phyloP scores from a whole-genome alignment of 1,140 invertebrate genomes.

The Heliconius congener region DNA sequence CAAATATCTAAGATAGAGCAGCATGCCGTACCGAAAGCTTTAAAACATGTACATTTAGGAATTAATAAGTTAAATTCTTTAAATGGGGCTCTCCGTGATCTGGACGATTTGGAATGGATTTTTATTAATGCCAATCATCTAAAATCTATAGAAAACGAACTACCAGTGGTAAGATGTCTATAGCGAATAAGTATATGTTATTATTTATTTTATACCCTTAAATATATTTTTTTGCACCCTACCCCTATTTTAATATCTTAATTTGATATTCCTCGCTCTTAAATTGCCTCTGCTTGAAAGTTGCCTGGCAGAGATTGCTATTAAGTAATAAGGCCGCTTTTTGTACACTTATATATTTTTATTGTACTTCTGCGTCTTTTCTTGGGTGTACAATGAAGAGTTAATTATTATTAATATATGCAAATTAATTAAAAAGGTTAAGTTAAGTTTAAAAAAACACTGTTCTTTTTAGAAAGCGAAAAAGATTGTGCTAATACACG shows the following conservation, averaged over 20 bases:
- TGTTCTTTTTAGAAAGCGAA: constrained; percentile 78
- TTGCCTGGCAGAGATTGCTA: no score
- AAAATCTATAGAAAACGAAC: constrained; percentile 86
- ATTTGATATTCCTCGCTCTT: no score
- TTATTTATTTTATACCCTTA: no score
- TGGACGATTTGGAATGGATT: constrained; percentile 88
- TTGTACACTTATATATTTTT: no score
- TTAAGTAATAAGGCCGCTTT: no score
- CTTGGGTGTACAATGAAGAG: no score
- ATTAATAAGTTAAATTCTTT: constrained; percentile 86
- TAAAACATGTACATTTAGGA: constrained; percentile 87
- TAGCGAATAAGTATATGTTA: neutral
- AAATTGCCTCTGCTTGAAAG: no score
- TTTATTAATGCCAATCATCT: constrained; percentile 89
- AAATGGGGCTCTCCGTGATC: constrained; percentile 87
- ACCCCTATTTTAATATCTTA: no score
- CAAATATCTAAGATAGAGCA: constrained; percentile 86
- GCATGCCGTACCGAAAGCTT: constrained; percentile 84
- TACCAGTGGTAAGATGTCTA: constrained; percentile 82
- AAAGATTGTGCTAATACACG: constrained; percentile 86
- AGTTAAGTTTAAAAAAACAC: constrained; percentile 16
- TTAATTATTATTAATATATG: neutral
- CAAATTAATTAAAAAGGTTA: neutral
- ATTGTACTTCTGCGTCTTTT: no score
- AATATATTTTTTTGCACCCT: no score